phyloP scores from a whole-genome alignment of 2,888 invertebrate species.

The Erebia aethiops region DNA sequence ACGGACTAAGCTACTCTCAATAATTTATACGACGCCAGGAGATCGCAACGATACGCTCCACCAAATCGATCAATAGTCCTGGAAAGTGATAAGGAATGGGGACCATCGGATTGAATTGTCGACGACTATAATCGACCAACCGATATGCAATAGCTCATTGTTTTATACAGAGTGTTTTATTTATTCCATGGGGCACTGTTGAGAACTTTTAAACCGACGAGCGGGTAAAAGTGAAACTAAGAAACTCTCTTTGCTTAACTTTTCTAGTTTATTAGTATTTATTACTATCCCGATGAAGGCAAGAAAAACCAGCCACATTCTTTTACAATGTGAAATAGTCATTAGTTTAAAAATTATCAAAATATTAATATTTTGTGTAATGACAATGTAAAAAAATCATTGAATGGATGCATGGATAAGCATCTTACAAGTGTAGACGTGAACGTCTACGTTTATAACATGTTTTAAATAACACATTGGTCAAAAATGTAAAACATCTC shows the following conservation, averaged over 20 bases:
- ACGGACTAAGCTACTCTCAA: conserved; percentile 47
- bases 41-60: conserved; percentile 69
- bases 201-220: background rate
- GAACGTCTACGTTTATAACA: no score
- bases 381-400: no score
- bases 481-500: background rate
- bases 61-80: conserved; percentile 75
- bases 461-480: no score
- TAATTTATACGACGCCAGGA: conserved; percentile 66
- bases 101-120: conserved; percentile 75
- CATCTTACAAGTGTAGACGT: no score
- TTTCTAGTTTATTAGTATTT: background rate
- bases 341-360: no score
- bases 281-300: no score
- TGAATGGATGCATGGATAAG: no score
- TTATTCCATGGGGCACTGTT: background rate
- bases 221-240: background rate
- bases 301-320: no score
- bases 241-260: background rate
- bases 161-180: background rate
- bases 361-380: no score
- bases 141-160: conserved; percentile 40
- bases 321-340: background rate
- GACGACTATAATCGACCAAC: conserved; percentile 60
- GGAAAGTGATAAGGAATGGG: conserved; percentile 68